Conservation (phyloP, 2,113 vertebrate genomes). For the Oncorhynchus gorbuscha region DNA sequence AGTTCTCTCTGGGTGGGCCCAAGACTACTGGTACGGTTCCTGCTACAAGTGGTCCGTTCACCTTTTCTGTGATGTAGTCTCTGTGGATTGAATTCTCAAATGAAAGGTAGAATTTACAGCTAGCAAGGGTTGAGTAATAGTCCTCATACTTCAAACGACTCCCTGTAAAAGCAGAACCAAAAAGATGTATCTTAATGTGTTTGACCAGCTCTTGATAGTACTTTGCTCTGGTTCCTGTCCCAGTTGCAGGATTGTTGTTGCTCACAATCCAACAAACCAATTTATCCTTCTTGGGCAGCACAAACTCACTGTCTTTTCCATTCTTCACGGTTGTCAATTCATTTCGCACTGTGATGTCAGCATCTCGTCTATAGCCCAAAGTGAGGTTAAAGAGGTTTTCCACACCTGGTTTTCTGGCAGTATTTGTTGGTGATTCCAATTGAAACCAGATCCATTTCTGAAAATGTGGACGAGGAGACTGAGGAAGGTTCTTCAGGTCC, state of each 20-base stretch:
- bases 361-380: slow-evolving; percentile 1
- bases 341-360: slow-evolving; percentile 3
- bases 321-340: not conserved
- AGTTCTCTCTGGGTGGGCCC: slow-evolving; percentile 82
- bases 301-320: slow-evolving; percentile 53
- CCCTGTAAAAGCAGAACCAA: slow-evolving; percentile 75
- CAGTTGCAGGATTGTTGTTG: slow-evolving; percentile 64
- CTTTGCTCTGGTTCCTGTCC: slow-evolving; percentile 81
- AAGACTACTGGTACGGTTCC: slow-evolving; percentile 83
- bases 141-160: slow-evolving; percentile 78
- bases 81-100: slow-evolving; percentile 86
- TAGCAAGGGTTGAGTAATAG: slow-evolving; percentile 80
- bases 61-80: slow-evolving; percentile 87
- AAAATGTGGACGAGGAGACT: not conserved
- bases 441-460: slow-evolving; percentile 3
- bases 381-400: not conserved
- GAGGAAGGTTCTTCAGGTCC: not conserved
- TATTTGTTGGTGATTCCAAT: not conserved
- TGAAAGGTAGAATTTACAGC: slow-evolving; percentile 84
- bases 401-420: not conserved
- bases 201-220: slow-evolving; percentile 83
- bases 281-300: slow-evolving; percentile 80
- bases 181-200: slow-evolving; percentile 80
- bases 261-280: slow-evolving; percentile 84
- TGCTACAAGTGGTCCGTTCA: slow-evolving; percentile 79